phyloP scores from a whole-genome alignment of 2,113 vertebrate genomes.

The Scartelaos histophorus region DNA sequence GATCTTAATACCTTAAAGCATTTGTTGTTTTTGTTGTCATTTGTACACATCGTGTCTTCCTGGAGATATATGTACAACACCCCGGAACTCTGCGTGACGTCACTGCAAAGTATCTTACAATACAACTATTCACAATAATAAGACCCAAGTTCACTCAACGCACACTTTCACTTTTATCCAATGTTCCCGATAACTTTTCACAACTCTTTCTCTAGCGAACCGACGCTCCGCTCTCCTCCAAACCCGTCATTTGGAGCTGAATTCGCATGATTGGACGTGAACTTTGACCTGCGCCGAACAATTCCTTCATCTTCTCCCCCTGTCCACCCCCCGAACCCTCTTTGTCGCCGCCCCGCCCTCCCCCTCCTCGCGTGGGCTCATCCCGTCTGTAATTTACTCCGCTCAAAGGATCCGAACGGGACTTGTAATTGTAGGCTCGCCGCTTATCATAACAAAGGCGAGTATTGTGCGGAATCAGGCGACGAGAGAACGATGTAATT shows the following conservation, averaged over 20 bases:
- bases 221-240: slow-evolving; percentile 9
- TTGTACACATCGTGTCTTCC: too few relatives aligned
- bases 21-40: too few relatives aligned
- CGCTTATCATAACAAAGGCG: slow-evolving; percentile 53
- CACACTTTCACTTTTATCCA: background rate
- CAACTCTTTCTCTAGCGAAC: slow-evolving; percentile 23
- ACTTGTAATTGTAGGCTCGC: slow-evolving; percentile 61
- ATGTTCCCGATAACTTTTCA: background rate
- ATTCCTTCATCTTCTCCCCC: slow-evolving; percentile 14
- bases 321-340: slow-evolving; percentile 28
- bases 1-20: too few relatives aligned
- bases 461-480: slow-evolving; percentile 38
- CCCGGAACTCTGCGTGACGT: too few relatives aligned
- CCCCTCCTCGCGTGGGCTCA: slow-evolving; percentile 19
- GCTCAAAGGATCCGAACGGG: slow-evolving; percentile 48
- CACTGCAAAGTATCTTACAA: too few relatives aligned
- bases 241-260: slow-evolving; percentile 38
- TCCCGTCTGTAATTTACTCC: slow-evolving; percentile 45
- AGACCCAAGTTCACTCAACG: background rate
- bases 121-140: background rate
- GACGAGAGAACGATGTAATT: slow-evolving; percentile 43
- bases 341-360: slow-evolving; percentile 40
- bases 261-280: slow-evolving; percentile 55
- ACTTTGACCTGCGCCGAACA: slow-evolving; percentile 24
- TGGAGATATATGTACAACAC: too few relatives aligned